Evolutionary conservation across 2,113 vertebrate genomes (phyloP).

Genomic region (Ptilonorhynchus violaceus): DNA sequence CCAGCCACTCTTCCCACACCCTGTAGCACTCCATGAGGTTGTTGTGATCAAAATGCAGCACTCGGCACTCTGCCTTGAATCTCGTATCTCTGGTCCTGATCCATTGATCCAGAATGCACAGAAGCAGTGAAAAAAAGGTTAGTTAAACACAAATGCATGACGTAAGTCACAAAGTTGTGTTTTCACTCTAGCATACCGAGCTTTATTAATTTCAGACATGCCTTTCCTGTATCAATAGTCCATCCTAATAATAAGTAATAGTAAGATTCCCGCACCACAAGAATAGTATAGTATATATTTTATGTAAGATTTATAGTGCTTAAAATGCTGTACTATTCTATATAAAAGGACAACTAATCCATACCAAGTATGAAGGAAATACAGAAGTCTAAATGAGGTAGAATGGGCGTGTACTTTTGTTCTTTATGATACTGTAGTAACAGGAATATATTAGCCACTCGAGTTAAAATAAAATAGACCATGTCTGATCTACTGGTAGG

Average conservation of each 20-base stretch:
- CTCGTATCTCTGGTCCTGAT: not conserved
- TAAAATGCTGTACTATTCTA: slow-evolving; percentile 4
- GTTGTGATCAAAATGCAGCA: not conserved
- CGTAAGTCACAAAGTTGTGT: not conserved
- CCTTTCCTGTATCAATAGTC: not conserved
- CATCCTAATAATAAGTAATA: not conserved
- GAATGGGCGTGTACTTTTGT: not conserved
- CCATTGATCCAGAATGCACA: not conserved
- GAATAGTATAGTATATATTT: not conserved
- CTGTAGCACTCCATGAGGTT: not conserved
- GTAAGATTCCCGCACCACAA: not conserved
- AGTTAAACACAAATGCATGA: not conserved
- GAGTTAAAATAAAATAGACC: not conserved
- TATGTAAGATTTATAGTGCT: not conserved
- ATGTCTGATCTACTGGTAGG: not conserved
- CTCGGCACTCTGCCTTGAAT: not conserved
- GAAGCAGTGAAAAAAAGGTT: not conserved
- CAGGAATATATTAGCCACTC: not conserved
- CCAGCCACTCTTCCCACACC: not conserved
- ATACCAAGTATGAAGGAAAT: not conserved
- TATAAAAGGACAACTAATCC: not conserved
- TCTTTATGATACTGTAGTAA: not conserved
- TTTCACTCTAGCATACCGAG: not conserved
- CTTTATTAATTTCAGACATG: not conserved
- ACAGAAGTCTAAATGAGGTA: not conserved